phyloP scores from a whole-genome alignment of 2,888 invertebrate genomes.

The Hofmannophila pseudospretella region DNA sequence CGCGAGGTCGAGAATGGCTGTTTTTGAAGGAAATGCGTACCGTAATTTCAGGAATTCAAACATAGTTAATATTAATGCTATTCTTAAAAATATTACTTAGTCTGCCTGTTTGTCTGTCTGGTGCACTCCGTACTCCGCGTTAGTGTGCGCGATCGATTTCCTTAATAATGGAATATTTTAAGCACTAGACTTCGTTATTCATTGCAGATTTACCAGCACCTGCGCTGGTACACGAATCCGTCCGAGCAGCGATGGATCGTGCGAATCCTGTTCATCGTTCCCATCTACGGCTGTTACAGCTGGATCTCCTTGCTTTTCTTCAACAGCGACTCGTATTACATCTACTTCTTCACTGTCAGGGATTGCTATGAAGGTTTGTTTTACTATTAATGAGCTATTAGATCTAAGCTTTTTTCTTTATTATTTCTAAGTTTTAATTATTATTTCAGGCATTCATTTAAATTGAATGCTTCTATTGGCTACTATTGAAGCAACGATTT shows the following conservation, averaged over 20 bases:
- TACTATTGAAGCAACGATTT: too few species aligned
- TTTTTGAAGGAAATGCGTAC: too few species aligned
- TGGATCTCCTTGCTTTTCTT: slow-evolving; percentile 99
- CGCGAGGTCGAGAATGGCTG: too few species aligned
- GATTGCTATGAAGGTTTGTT: slow-evolving; percentile 98
- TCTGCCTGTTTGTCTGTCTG: too few species aligned
- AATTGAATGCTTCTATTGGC: too few species aligned
- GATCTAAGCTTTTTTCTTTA: not conserved
- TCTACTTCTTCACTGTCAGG: slow-evolving; percentile 99
- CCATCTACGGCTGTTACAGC: slow-evolving; percentile 98
- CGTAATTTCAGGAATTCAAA: too few species aligned
- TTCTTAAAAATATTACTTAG: too few species aligned
- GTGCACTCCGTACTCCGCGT: too few species aligned
- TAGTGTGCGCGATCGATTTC: too few species aligned
- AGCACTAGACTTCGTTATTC: slow-evolving; percentile 14
- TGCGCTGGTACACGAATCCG: slow-evolving; percentile 99
- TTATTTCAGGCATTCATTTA: too few species aligned
- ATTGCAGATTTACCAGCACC: slow-evolving; percentile 96
- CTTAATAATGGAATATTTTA: too few species aligned
- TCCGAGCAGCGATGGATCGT: slow-evolving; percentile 99
- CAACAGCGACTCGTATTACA: slow-evolving; percentile 97
- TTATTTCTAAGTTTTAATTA: not conserved
- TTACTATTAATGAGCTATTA: not conserved
- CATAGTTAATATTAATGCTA: too few species aligned
- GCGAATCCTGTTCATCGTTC: slow-evolving; percentile 98